Evolutionary conservation across 1,140 invertebrate species (phyloP), one percentile per base, ranked within the genome.

Genomic region (Oryctes rhinoceros): DNA sequence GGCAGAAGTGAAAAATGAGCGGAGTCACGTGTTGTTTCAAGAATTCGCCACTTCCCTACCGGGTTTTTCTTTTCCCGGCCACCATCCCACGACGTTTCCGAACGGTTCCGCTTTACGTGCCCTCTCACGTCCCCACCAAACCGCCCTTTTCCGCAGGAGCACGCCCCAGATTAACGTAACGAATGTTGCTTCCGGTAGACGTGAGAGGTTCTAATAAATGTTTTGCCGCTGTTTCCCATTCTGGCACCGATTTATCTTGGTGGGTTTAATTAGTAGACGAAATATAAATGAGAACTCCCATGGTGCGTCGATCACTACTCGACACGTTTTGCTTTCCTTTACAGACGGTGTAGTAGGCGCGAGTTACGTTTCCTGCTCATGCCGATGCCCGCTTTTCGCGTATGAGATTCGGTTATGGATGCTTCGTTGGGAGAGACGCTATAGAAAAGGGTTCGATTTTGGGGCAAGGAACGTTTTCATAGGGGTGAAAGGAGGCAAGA

Each of bases 171-270:
- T 71, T 71, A 71, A 71, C 65, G 65, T 71, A 71, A 71, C 65
- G 65, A 71, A 71, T 71, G 65, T 71, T 71, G 24, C 65, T 71
- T 71, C 65, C 65, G 65, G 65, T 71, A 71, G 65, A 71, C 65
- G 65, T 71, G 65, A 71, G 65, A 71, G 65, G 65, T 71, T 71
- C 65, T 71, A 71, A 71, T 71, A 71, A 71, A 71, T 71, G 65
- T 71, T 71, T 71, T 71, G 65, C 65, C 65, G 65, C 65, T 71
- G 65, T 71, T 71, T 71, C 65, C 65, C 65, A 71, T 71, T 71
- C 65, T 37, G 65, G 65, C 65, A 71, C 65, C 65, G 65, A 71
- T 71, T 71, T 71, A 71, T 71, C 65, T 71, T 71, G 65, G 65
- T 24, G 65, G 65, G 65, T 71, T 71, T 71, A 71, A 71, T 71